phyloP scores from a whole-genome alignment of 2,797 vertebrate species.

The Girardinus metallicus region DNA sequence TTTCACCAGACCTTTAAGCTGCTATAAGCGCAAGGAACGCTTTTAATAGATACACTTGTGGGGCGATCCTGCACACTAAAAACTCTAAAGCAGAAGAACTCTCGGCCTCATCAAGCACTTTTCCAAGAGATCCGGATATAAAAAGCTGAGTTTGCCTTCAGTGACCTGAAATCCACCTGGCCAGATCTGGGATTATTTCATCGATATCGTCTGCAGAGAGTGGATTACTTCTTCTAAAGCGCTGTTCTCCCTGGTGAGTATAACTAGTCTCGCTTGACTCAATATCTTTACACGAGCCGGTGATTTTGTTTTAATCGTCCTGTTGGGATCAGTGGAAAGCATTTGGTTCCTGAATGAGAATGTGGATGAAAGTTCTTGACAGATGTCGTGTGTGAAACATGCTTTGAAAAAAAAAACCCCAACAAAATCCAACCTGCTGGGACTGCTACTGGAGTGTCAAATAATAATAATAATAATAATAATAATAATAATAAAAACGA shows the following conservation, averaged over 20 bases:
- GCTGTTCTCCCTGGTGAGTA: conserved; percentile 72
- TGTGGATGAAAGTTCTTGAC: conserved; percentile 42
- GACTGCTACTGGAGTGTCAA: background rate
- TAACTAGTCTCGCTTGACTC: background rate
- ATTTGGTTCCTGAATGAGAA: conserved; percentile 15
- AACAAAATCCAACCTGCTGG: background rate
- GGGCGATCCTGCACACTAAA: conserved; percentile 36
- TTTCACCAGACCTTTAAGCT: conserved; percentile 35
- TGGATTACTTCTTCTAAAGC: conserved; percentile 71
- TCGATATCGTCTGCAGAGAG: conserved; percentile 67
- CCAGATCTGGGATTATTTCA: conserved; percentile 74
- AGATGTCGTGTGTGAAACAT: conserved; percentile 58
- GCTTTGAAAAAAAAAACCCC: background rate
- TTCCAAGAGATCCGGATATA: conserved; percentile 43
- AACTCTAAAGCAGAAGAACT: conserved; percentile 49
- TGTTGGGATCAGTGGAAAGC: conserved; percentile 24
- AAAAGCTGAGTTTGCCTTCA: conserved; percentile 26
- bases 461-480: background rate
- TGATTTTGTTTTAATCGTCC: conserved; percentile 12
- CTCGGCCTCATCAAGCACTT: conserved; percentile 34
- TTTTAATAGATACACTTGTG: conserved; percentile 16
- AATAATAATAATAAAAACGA: background rate
- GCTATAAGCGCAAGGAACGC: conserved; percentile 53
- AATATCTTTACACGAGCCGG: conserved; percentile 11
- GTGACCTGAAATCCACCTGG: conserved; percentile 57